These are phyloP conservation scores for Actinopyga echinites DNA, from an alignment of 53 echinoderm and acorn worm species.

Conservation along the genomic window DNA sequence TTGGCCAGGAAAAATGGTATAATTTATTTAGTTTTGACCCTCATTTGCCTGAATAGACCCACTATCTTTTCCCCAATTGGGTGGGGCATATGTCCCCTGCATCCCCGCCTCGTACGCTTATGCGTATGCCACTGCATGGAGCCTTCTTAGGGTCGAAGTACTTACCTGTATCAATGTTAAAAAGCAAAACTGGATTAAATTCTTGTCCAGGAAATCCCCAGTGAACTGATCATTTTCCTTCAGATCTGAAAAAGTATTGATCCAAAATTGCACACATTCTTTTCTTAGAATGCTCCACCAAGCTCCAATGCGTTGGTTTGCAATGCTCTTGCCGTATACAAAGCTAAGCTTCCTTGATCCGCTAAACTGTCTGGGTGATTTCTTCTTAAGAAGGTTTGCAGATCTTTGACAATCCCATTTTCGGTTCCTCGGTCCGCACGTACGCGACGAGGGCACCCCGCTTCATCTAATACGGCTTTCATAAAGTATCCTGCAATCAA, in stretches of 20 bases:
- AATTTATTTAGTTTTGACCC: too few relatives aligned
- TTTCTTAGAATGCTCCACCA: conserved; percentile 53
- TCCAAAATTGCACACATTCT: conserved; percentile 45
- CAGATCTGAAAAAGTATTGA: conserved; percentile 29
- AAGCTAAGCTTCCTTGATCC: conserved; percentile 23
- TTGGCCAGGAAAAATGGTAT: too few relatives aligned
- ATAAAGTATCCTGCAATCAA: conserved; percentile 56
- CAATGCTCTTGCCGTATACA: conserved; percentile 48
- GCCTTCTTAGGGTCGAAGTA: neutral
- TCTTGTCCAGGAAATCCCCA: conserved; percentile 45
- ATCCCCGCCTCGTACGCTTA: too few relatives aligned
- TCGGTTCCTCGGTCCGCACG: conserved; percentile 54
- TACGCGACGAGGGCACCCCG: conserved; percentile 52
- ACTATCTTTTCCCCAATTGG: too few relatives aligned
- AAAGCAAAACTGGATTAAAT: conserved; percentile 43
- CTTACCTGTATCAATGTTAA: conserved; percentile 44
- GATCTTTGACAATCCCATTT: conserved; percentile 44
- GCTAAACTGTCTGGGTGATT: conserved; percentile 18
- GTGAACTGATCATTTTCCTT: conserved; percentile 22
- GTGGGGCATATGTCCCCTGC: too few relatives aligned
- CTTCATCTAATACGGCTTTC: conserved; percentile 25
- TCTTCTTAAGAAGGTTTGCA: conserved; percentile 52
- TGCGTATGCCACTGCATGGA: too few relatives aligned
- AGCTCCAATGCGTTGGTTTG: conserved; percentile 51
- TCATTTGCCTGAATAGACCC: too few relatives aligned